Evolutionary conservation across 2,888 invertebrate genomes (phyloP), one percentile per base, ranked within the genome.

Genomic region (Venustoraphidia nigricollis): DNA sequence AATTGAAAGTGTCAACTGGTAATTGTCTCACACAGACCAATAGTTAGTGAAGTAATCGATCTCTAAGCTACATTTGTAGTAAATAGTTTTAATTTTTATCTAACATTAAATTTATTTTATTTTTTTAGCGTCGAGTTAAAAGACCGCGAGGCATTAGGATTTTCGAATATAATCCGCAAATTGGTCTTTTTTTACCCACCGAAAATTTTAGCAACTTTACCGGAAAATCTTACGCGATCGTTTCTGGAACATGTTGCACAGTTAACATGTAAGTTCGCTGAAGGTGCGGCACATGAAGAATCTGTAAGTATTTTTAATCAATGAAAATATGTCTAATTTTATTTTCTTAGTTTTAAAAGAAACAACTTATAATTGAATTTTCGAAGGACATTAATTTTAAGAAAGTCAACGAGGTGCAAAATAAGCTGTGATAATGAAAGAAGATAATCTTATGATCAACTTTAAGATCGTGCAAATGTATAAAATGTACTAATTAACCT

Each of bases 131-230:
- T 43, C 27, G 42, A 47, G 37, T 37, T 47, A 36, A 41, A 47
- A 47, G 77, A 76, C 53, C 71, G 76, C 54, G 86, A 86, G 65
- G 77, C 79, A 2, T 66, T 81, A 48, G 81, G 81, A 3, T 70
- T 85, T 44, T 77, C 83, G 36, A 75, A 74, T 57, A 77, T 83
- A 43, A 71, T 83, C 44, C 71, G 74, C 52, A 80, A 80, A 59
- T 60, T 84, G 14, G 67, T 77, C 35, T 65, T 74, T 50, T 75
- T 75, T 65, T 77, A 76, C 60, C 69, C 75, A 45, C 61, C 68
- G 36, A 56, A 65, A 10, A 66, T 72, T 57, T 58, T 78, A 55
- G 58, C 62, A 27, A 63, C 65, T 37, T 56, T 82, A 45, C 60
- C 72, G 1, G 56, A 62, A 38, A 66, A 70, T 10, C 57, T 78